Evolutionary conservation across 2,797 vertebrate species (phyloP).

Genomic region (Eleutherodactylus coqui): DNA sequence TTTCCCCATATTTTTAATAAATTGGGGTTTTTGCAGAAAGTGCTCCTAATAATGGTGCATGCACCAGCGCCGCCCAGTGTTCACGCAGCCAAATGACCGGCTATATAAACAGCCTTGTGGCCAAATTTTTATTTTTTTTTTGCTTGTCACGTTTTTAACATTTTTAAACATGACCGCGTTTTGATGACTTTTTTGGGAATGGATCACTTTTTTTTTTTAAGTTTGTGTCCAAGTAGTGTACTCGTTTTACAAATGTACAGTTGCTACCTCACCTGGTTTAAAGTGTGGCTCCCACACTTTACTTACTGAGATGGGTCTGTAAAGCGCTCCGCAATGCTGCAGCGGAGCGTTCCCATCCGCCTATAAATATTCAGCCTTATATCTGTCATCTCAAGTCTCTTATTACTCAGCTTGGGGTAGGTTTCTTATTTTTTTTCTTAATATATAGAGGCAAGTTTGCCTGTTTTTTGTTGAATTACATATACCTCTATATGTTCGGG

Average conservation of each 20-base stretch:
- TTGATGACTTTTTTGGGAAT: constrained; percentile 51
- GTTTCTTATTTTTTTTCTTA: background rate
- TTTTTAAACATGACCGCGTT: constrained; percentile 62
- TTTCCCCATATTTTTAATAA: constrained; percentile 41
- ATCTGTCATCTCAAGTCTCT: constrained; percentile 20
- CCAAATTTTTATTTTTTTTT: constrained; percentile 13
- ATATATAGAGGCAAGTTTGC: background rate
- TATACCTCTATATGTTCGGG: constrained; percentile 19
- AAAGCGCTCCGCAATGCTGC: background rate
- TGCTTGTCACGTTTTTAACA: constrained; percentile 45
- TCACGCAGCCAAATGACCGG: constrained; percentile 19
- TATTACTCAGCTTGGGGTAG: background rate
- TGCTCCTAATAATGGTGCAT: background rate
- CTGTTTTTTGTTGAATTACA: background rate
- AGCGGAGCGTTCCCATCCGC: background rate
- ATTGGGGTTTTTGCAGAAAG: constrained; percentile 5
- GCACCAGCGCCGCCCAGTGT: background rate
- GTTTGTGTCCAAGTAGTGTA: background rate
- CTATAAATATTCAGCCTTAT: background rate
- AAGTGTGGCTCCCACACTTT: constrained; percentile 23
- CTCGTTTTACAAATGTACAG: constrained; percentile 61
- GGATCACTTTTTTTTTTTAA: constrained; percentile 3
- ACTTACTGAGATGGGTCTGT: background rate
- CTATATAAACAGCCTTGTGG: background rate
- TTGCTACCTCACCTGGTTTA: constrained; percentile 61